Percentiles rank a stretch among this genome's conserved stretches.
Evolutionary conservation across 2,113 vertebrate genomes (phyloP).

Genomic region (Dicrurus megarhynchus): DNA sequence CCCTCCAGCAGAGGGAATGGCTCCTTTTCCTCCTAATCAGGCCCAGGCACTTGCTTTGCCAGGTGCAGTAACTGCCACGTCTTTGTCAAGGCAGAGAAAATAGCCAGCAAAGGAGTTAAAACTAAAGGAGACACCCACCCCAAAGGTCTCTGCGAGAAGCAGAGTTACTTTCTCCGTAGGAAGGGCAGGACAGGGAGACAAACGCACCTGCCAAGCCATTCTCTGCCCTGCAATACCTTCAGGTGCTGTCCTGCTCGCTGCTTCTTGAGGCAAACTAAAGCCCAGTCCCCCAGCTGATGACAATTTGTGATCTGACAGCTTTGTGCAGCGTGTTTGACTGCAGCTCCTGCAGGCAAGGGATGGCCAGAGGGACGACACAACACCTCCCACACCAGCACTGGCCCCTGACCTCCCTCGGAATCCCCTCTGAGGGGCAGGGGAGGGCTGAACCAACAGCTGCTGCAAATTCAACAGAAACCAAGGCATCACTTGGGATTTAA

Average conservation of each 20-base stretch:
- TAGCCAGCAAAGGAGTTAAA: neutral
- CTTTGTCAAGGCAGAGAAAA: neutral
- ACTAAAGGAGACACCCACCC: neutral
- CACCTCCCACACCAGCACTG: neutral
- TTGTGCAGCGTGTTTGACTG: neutral
- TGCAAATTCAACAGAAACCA: neutral
- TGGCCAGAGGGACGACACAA: neutral
- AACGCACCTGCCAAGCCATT: neutral
- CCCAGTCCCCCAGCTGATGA: neutral
- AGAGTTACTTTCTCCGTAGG: neutral
- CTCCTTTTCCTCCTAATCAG: conserved; percentile 5
- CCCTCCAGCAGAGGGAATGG: neutral
- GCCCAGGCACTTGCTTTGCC: conserved; percentile 27
- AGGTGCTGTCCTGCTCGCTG: neutral
- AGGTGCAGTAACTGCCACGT: neutral
- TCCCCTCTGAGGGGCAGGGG: neutral
- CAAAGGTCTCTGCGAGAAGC: neutral
- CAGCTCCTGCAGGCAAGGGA: neutral
- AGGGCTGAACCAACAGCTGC: neutral
- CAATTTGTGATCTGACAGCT: neutral
- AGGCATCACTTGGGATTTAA: too few relatives aligned
- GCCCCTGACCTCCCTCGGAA: neutral
- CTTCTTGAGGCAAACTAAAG: neutral
- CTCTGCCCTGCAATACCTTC: neutral
- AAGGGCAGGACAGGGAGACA: neutral